Evolutionary conservation across 2,113 vertebrate species (phyloP), one percentile per base, ranked within the genome.

Genomic region (Boulengeromyrus knoepffleri): DNA sequence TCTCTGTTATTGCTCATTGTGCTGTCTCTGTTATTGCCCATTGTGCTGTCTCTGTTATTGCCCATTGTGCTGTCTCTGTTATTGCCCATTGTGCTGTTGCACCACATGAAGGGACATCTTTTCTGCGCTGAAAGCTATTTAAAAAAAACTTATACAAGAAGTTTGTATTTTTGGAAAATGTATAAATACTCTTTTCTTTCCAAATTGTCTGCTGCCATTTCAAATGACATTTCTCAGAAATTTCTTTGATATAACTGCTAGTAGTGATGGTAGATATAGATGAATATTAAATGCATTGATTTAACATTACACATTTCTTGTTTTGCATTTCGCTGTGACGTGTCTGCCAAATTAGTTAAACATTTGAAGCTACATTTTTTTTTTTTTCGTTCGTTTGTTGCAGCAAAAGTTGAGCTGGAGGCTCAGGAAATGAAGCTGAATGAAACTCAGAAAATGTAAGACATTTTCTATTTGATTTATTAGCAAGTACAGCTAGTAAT

Each of bases 341-440:
- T 31, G n/a, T 70, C 9, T 70, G 27, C 13, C n/a, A 31, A 31
- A 70, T 27, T 70, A 70, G n/a, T 12, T 70, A 70, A 70, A 70
- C n/a, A 70, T 70, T 4, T 70, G n/a, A 70, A 31, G 27, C 62
- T 70, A 10, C 56, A 39, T 39, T 39, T 39, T 39, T 39, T 39
- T 13, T 70, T 27, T 56, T 66, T 27, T 70, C 27, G 1, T 70
- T 70, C 13, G 62, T 70, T 70, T 31, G n/a, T 70, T 70, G 27
- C 94, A 99, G 99, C 98, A 89, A 98, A 98, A 96, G 94, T 94
- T 92, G 98, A 99, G 91, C 96, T 98, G 95, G 97, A 98, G 91
- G 93, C 94, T n/a, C 95, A 98, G 90, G 98, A 99, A 62, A 93
- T 92, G 74, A 97, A 97, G 50, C 94, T 99, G 88, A 92, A 94